phyloP scores from a whole-genome alignment of 2,888 invertebrate species.

The Gisinianus flammeolus region DNA sequence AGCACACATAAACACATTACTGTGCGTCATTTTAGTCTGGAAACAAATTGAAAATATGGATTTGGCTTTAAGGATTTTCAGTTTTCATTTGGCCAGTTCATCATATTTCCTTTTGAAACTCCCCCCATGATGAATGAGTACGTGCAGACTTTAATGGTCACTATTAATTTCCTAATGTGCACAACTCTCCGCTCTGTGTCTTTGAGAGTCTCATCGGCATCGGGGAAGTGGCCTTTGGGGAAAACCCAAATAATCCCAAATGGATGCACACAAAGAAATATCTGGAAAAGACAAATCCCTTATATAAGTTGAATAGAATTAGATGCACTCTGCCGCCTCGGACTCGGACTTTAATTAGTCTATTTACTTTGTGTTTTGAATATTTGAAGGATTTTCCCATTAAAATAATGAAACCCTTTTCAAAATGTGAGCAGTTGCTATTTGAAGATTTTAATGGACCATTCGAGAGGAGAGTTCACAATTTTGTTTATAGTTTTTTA shows the following conservation, averaged over 20 bases:
- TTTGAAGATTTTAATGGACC: too few species aligned
- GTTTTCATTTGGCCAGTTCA: neutral
- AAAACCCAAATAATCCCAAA: too few species aligned
- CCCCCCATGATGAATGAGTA: neutral
- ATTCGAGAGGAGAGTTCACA: too few species aligned
- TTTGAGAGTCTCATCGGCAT: too few species aligned
- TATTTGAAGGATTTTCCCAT: too few species aligned
- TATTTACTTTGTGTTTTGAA: too few species aligned
- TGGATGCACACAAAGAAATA: too few species aligned
- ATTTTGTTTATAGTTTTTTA: too few species aligned
- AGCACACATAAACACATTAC: neutral
- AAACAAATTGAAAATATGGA: neutral
- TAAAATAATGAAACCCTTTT: neutral
- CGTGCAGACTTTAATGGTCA: conserved; percentile 15
- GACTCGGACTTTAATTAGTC: too few species aligned
- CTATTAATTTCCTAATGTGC: conserved; percentile 22
- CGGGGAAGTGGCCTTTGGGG: too few species aligned
- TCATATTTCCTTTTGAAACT: neutral
- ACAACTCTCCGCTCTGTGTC: too few species aligned
- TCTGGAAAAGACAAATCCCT: too few species aligned
- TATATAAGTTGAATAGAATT: neutral
- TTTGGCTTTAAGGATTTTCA: neutral
- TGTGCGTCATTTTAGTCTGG: neutral
- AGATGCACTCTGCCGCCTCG: neutral
- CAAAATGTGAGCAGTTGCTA: neutral